Evolutionary conservation across 2,797 vertebrate species (phyloP).

Genomic region (Otolemur crassicaudatus): DNA sequence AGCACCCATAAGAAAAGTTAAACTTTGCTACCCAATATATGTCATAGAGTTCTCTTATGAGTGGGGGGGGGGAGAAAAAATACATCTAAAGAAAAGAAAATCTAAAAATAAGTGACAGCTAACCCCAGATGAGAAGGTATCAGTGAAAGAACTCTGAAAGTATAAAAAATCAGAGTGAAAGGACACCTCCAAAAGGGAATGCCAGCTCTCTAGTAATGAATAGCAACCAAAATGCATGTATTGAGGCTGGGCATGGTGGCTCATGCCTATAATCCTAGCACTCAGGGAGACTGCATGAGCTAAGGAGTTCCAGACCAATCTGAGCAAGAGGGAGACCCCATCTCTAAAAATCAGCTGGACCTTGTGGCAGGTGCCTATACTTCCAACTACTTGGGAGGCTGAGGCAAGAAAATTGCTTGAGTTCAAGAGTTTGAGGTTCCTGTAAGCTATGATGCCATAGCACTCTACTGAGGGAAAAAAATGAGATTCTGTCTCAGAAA

Average conservation of each 20-base stretch:
- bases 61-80: background rate
- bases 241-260: background rate
- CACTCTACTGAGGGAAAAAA: no score
- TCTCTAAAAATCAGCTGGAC: no score
- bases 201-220: background rate
- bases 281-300: no score
- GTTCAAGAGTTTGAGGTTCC: no score
- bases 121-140: background rate
- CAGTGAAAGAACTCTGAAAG: background rate
- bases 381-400: no score
- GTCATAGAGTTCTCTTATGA: background rate
- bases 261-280: no score
- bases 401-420: no score
- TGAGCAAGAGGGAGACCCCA: no score
- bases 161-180: background rate
- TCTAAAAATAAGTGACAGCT: background rate
- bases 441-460: no score
- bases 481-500: no score
- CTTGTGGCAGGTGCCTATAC: no score
- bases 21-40: background rate
- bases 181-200: background rate
- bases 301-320: no score
- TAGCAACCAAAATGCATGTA: background rate
- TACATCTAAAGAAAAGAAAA: background rate
- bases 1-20: background rate